Percentiles rank a stretch among this genome's conserved stretches.
phyloP scores from a whole-genome alignment of 2,888 invertebrate genomes.

The Drosophila fulvimacula region DNA sequence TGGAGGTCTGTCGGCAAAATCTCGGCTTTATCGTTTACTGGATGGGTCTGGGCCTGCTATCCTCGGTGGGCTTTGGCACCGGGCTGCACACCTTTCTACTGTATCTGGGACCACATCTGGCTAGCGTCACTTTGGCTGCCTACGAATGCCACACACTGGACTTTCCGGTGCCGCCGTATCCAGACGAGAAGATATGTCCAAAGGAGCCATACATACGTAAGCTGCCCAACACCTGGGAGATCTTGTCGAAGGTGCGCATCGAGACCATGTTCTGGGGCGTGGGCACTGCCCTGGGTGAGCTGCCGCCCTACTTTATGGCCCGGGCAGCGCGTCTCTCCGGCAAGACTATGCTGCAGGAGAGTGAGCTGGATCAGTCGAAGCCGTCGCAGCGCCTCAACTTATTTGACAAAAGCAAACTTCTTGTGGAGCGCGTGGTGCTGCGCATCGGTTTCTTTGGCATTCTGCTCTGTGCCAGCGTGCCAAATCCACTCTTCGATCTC shows the following conservation, averaged over 20 bases:
- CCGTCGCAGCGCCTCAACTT: constrained; percentile 86
- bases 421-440: constrained; percentile 94
- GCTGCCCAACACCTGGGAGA: constrained; percentile 93
- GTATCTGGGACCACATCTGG: constrained; percentile 99
- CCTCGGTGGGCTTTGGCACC: constrained; percentile 98
- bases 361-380: constrained; percentile 84
- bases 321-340: constrained; percentile 91
- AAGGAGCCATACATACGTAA: constrained; percentile 87
- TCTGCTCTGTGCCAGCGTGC: constrained; percentile 97
- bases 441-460: constrained; percentile 98
- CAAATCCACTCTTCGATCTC: constrained; percentile 99
- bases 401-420: constrained; percentile 91
- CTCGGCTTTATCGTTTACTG: constrained; percentile 89
- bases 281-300: constrained; percentile 98
- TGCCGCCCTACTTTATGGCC: constrained; percentile 99
- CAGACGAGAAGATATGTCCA: constrained; percentile 97
- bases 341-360: constrained; percentile 86
- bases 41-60: constrained; percentile 96
- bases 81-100: constrained; percentile 99
- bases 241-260: constrained; percentile 96
- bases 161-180: constrained; percentile 99
- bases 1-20: constrained; percentile 78
- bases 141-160: constrained; percentile 97
- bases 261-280: constrained; percentile 99
- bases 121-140: constrained; percentile 98